A percentile compares a stretch with the other conserved stretches of the same genome.
These are phyloP conservation scores for Tamias sibiricus DNA, from an alignment of 2,113 vertebrate genomes.

Conservation along the genomic window DNA sequence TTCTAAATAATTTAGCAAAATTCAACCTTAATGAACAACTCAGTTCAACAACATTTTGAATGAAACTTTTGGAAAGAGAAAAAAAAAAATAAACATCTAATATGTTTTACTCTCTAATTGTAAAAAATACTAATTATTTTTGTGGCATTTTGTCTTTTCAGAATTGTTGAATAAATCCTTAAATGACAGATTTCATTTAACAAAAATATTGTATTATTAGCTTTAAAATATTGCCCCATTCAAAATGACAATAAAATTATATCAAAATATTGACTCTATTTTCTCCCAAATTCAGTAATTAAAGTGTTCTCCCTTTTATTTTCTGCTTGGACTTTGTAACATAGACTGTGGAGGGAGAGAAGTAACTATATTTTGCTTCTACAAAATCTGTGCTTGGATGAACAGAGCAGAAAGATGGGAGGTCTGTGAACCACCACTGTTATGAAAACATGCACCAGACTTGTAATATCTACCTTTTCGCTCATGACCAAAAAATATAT, in stretches of 20 bases:
- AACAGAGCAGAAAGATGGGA: not conserved
- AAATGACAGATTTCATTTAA: not conserved
- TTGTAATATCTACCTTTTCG: not conserved
- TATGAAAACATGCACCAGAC: not conserved
- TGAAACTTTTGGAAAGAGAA: not conserved
- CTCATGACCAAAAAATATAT: not conserved
- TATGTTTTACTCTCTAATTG: not conserved
- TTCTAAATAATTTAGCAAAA: not conserved
- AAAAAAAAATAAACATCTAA: not conserved
- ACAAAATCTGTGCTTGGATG: not conserved
- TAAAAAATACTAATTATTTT: too few relatives aligned
- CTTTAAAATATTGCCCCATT: not conserved
- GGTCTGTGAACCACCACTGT: not conserved
- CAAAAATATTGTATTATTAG: not conserved
- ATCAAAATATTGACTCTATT: not conserved
- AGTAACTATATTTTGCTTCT: too few relatives aligned
- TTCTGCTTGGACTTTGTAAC: not conserved
- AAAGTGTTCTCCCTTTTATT: not conserved
- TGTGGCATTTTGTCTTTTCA: not conserved
- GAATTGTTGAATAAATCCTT: not conserved
- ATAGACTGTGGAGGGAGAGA: not conserved
- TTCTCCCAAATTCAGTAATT: not conserved
- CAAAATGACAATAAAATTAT: not conserved
- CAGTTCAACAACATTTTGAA: not conserved
- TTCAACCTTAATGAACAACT: not conserved